Conservation (phyloP, 2,888 invertebrate genomes). For the Mesorhabditis spiculigera region DNA sequence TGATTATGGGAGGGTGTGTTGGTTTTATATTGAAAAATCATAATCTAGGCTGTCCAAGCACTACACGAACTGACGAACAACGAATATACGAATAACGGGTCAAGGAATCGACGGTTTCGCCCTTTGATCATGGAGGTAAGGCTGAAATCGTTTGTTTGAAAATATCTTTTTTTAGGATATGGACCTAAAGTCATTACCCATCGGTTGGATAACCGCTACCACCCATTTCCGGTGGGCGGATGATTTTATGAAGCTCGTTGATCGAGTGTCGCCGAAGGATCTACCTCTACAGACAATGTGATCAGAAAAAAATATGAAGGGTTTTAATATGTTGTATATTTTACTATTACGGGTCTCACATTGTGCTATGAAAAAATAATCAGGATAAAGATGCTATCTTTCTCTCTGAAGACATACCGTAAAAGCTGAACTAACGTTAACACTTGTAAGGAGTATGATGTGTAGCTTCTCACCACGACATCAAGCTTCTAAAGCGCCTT, state of each 20-base stretch:
- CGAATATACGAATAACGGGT: not conserved
- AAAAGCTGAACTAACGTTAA: too few relatives aligned
- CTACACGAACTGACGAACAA: not conserved
- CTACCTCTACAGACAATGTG: not conserved
- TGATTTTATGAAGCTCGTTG: not conserved
- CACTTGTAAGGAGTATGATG: too few relatives aligned
- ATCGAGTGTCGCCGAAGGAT: not conserved
- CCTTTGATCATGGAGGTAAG: slow-evolving; percentile 2
- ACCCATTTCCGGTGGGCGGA: not conserved
- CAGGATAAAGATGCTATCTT: too few relatives aligned
- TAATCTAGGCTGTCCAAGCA: not conserved
- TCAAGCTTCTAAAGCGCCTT: too few relatives aligned
- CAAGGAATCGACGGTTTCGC: not conserved
- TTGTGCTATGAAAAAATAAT: too few relatives aligned
- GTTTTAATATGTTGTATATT: too few relatives aligned
- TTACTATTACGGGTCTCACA: too few relatives aligned
- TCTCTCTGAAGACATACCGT: too few relatives aligned
- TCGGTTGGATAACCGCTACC: not conserved
- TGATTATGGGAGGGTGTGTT: not conserved
- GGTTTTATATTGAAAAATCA: not conserved
- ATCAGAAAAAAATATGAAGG: not conserved
- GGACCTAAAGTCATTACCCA: not conserved
- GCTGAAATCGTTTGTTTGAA: not conserved
- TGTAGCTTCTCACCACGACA: too few relatives aligned
- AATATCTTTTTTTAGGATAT: too few relatives aligned